Evolutionary conservation across 92 coral and sea anemone species (phyloP).

Genomic region (Epizoanthus stellaris): DNA sequence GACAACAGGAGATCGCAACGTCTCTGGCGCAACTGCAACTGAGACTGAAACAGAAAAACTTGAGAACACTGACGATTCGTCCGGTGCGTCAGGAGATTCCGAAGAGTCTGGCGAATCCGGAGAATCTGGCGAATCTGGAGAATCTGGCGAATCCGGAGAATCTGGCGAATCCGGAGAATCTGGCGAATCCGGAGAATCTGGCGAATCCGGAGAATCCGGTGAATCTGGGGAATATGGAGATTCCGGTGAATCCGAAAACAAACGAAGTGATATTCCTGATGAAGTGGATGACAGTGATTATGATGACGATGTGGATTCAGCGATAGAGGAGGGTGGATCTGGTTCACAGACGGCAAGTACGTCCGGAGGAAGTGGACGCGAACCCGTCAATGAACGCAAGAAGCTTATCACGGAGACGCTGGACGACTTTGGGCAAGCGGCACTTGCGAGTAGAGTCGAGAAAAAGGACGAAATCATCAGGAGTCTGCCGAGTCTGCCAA

Average conservation of each 20-base stretch:
- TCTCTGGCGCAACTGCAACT: not conserved
- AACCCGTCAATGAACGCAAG: constrained; percentile 44
- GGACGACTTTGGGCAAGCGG: constrained; percentile 77
- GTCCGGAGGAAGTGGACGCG: constrained; percentile 13
- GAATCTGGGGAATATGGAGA: not conserved
- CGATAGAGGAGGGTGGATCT: constrained; percentile 4
- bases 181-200: constrained; percentile 50
- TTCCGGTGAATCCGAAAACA: not conserved
- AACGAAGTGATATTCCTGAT: constrained; percentile 27
- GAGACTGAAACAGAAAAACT: not conserved
- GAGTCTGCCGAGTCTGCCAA: constrained; percentile 60
- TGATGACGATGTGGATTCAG: constrained; percentile 9
- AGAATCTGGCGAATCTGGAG: constrained; percentile 31
- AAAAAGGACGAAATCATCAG: constrained; percentile 80
- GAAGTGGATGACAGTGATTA: not conserved
- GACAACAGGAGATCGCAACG: not conserved
- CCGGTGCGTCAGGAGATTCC: constrained; percentile 16
- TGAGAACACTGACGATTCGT: constrained; percentile 8
- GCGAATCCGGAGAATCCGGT: not conserved
- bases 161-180: constrained; percentile 34
- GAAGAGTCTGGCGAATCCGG: constrained; percentile 1
- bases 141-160: constrained; percentile 32
- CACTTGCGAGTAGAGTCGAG: constrained; percentile 69
- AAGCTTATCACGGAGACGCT: constrained; percentile 70
- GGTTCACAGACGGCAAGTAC: not conserved